Conservation (phyloP, 1,140 invertebrate species). For the Lepidotrigona ventralis region DNA sequence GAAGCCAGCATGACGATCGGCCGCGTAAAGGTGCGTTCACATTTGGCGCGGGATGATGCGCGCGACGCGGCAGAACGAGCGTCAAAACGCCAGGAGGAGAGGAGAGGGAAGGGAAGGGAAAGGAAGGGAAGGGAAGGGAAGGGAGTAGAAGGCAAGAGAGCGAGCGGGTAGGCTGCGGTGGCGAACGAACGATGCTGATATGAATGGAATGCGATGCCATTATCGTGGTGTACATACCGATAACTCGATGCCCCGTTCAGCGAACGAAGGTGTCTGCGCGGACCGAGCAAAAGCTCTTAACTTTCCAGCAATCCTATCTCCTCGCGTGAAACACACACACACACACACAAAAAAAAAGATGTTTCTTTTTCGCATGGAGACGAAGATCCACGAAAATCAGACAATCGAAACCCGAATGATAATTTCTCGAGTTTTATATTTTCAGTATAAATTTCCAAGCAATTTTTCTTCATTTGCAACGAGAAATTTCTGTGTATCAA, state of each 20-base stretch:
- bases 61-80: too few relatives aligned
- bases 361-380: neutral
- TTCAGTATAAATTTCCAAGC: neutral
- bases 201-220: slow-evolving; percentile 78
- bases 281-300: slow-evolving; percentile 47
- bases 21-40: slow-evolving; percentile 36
- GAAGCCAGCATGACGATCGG: slow-evolving; percentile 17
- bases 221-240: slow-evolving; percentile 73
- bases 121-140: too few relatives aligned
- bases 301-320: slow-evolving; percentile 40
- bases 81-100: neutral
- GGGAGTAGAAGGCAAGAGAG: slow-evolving; percentile 6
- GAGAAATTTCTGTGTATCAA: neutral
- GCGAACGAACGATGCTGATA: slow-evolving; percentile 71
- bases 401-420: too few relatives aligned
- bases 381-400: neutral
- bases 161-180: slow-evolving; percentile 43
- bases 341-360: too few relatives aligned
- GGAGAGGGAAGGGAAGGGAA: neutral
- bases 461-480: neutral
- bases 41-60: neutral
- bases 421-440: too few relatives aligned
- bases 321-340: neutral
- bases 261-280: slow-evolving; percentile 34
- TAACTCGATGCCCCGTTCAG: slow-evolving; percentile 65